phyloP scores from a whole-genome alignment of 2,888 invertebrate species.

The Melikaiella ostensackeni region DNA sequence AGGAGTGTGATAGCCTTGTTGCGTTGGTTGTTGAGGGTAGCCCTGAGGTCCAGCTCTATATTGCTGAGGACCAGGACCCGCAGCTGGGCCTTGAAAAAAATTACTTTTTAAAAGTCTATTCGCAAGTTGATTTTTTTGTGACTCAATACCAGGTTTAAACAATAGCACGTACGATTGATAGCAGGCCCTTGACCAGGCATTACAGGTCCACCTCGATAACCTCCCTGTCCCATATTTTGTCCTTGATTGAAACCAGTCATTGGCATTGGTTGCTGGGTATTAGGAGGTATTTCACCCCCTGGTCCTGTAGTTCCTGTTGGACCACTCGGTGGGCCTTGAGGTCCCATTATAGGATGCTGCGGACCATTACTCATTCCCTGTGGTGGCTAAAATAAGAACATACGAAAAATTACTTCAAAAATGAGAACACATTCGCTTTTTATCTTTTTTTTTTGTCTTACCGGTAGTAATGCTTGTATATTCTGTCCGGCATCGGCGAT shows the following conservation, averaged over 20 bases:
- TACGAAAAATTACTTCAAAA: background rate
- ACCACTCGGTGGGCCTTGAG: constrained; percentile 74
- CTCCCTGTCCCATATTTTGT: constrained; percentile 74
- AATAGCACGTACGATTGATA: constrained; percentile 72
- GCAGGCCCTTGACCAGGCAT: constrained; percentile 79
- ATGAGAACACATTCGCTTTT: background rate
- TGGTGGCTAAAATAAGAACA: constrained; percentile 78
- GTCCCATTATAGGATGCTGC: constrained; percentile 76
- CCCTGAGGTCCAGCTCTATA: constrained; percentile 78
- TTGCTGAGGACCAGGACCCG: constrained; percentile 79
- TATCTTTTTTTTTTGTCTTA: constrained; percentile 76
- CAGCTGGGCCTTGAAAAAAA: constrained; percentile 73
- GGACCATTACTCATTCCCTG: constrained; percentile 78
- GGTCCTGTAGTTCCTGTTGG: constrained; percentile 72
- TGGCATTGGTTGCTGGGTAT: constrained; percentile 72
- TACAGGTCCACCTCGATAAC: constrained; percentile 80
- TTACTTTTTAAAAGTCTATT: background rate
- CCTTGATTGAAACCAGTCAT: constrained; percentile 74
- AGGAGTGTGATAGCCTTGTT: constrained; percentile 80
- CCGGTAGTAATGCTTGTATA: constrained; percentile 92
- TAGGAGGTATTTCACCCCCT: constrained; percentile 73
- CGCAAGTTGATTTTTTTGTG: constrained; percentile 5
- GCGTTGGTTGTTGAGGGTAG: constrained; percentile 83
- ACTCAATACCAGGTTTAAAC: background rate
- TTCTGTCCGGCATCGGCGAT: constrained; percentile 98